These are phyloP conservation scores for Gonioctena quinquepunctata DNA, from an alignment of 1,140 invertebrate genomes.

Conservation along the genomic window DNA sequence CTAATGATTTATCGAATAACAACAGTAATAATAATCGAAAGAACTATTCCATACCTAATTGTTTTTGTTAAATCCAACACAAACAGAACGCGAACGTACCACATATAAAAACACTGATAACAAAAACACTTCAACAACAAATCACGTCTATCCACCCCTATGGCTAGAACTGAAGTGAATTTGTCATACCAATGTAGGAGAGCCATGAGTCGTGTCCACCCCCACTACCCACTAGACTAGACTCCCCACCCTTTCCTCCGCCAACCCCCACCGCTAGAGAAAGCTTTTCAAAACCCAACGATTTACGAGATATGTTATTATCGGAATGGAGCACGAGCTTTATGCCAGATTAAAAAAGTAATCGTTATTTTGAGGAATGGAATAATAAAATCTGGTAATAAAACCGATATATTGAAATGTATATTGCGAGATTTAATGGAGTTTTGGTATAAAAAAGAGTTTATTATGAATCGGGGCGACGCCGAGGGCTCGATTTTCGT, in stretches of 20 bases:
- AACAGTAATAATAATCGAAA: too few relatives aligned
- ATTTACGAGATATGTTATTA: slow-evolving; percentile 17
- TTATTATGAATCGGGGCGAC: background rate
- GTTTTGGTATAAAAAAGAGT: slow-evolving; percentile 9
- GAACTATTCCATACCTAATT: background rate
- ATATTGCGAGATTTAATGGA: slow-evolving; percentile 16
- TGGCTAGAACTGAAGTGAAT: background rate
- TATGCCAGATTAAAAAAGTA: slow-evolving; percentile 34
- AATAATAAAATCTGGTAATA: slow-evolving; percentile 17
- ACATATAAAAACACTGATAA: slow-evolving; percentile 1
- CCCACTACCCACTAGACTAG: slow-evolving; percentile 28
- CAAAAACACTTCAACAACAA: background rate
- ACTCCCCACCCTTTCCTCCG: slow-evolving; percentile 33
- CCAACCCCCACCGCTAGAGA: slow-evolving; percentile 18
- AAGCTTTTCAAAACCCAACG: slow-evolving; percentile 27
- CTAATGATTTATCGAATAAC: too few relatives aligned
- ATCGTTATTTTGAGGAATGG: slow-evolving; percentile 32
- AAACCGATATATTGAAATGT: slow-evolving; percentile 23
- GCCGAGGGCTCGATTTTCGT: background rate
- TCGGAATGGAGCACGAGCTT: slow-evolving; percentile 10
- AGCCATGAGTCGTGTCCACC: slow-evolving; percentile 5
- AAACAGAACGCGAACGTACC: background rate
- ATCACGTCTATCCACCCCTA: background rate
- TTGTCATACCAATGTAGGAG: background rate
- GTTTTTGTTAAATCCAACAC: slow-evolving; percentile 3